phyloP scores from a whole-genome alignment of 2,888 invertebrate genomes.

The Galerucella calmariensis region DNA sequence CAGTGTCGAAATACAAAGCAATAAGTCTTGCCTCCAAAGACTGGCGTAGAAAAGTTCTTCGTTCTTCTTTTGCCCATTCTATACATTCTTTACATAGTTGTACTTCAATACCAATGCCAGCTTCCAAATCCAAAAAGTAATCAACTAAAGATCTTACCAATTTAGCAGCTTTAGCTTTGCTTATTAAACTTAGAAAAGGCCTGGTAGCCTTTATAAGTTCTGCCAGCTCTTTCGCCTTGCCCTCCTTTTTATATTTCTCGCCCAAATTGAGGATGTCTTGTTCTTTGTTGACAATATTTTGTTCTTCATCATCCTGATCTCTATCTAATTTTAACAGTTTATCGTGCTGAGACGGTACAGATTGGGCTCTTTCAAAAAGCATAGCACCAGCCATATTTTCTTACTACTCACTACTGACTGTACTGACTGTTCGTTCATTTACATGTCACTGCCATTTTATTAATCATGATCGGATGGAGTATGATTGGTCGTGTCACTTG shows the following conservation, averaged over 20 bases:
- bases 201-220: constrained; percentile 94
- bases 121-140: constrained; percentile 96
- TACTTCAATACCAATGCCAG: constrained; percentile 94
- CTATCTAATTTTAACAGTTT: constrained; percentile 83
- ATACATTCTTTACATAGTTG: constrained; percentile 97
- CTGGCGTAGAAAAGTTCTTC: constrained; percentile 95
- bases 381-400: constrained; percentile 87
- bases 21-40: constrained; percentile 94
- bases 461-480: not conserved
- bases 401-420: constrained; percentile 42
- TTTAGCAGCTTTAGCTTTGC: constrained; percentile 99
- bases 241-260: constrained; percentile 90
- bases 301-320: constrained; percentile 86
- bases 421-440: constrained; percentile 6
- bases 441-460: constrained; percentile 3
- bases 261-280: constrained; percentile 94
- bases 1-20: constrained; percentile 93
- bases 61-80: constrained; percentile 99
- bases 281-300: constrained; percentile 91
- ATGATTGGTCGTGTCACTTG: not conserved
- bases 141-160: constrained; percentile 96
- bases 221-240: constrained; percentile 91
- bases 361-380: constrained; percentile 87
- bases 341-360: constrained; percentile 80
- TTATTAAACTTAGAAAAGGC: constrained; percentile 93